phyloP scores from a whole-genome alignment of 2,113 vertebrate genomes.

The Speoplatyrhinus poulsoni region DNA sequence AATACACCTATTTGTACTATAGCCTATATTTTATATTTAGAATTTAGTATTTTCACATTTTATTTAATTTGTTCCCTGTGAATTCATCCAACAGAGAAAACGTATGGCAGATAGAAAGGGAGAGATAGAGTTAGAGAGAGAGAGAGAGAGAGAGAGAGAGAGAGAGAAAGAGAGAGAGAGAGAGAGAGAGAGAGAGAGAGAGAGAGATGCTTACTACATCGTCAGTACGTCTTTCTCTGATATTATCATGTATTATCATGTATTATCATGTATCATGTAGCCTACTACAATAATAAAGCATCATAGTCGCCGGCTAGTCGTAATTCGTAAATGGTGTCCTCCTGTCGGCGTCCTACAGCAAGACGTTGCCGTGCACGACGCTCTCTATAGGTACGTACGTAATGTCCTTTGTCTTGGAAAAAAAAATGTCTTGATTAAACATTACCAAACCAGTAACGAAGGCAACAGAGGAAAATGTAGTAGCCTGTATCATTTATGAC shows the following conservation, averaged over 20 bases:
- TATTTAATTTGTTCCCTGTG: neutral
- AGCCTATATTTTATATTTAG: no score
- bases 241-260: no score
- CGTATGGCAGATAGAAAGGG: neutral
- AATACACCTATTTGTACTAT: no score
- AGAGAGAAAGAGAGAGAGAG: neutral
- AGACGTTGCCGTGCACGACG: neutral
- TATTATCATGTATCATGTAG: no score
- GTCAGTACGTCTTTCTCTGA: neutral
- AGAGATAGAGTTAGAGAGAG: neutral
- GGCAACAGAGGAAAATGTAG: no score
- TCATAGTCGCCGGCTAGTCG: no score
- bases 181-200: constrained; percentile 1
- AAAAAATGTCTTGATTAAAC: neutral
- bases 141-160: neutral
- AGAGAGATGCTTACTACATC: constrained; percentile 4
- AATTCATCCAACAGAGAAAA: neutral
- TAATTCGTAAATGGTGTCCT: no score
- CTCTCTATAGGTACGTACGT: constrained; percentile 46
- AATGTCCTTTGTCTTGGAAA: constrained; percentile 31
- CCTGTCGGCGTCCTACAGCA: no score
- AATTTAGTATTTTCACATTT: no score
- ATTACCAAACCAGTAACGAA: no score
- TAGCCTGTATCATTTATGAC: no score
- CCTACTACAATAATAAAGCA: no score